Percentiles rank a stretch among this genome's conserved stretches.
These are phyloP conservation scores for Rissa tridactyla DNA, from an alignment of 2,113 vertebrate genomes.

Conservation along the genomic window DNA sequence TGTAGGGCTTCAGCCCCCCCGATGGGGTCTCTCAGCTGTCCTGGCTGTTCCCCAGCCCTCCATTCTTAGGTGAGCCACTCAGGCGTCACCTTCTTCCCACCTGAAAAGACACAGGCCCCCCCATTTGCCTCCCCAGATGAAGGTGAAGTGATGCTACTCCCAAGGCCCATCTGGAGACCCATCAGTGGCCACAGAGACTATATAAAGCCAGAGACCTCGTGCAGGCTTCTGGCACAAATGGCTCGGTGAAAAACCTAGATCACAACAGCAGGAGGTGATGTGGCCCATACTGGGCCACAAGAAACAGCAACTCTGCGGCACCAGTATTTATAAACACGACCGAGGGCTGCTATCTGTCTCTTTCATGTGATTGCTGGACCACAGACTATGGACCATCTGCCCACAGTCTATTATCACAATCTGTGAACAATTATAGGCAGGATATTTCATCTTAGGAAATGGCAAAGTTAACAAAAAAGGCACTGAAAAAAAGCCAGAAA, in stretches of 20 bases:
- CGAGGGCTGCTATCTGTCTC: not conserved
- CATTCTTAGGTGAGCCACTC: not conserved
- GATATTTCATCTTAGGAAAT: constrained; percentile 23
- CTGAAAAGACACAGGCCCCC: not conserved
- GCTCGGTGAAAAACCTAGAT: not conserved
- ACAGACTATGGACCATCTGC: constrained; percentile 45
- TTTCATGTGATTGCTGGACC: not conserved
- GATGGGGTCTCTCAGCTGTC: not conserved
- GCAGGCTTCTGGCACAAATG: not conserved
- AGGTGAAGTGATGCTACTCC: not conserved
- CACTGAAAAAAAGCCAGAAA: not conserved
- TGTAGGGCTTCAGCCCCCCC: not conserved
- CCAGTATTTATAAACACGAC: constrained; percentile 1
- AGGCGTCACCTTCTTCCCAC: not conserved
- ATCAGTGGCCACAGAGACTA: not conserved
- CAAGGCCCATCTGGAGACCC: not conserved
- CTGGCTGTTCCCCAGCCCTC: not conserved
- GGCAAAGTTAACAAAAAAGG: constrained; percentile 1
- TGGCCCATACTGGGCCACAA: not conserved
- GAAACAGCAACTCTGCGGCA: not conserved
- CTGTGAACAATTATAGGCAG: constrained; percentile 38
- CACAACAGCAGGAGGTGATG: not conserved
- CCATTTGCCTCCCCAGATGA: not conserved
- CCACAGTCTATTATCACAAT: not conserved
- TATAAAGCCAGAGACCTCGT: not conserved